Conservation (phyloP, 2,797 vertebrate genomes). For the Muraenolepis orangiensis region DNA sequence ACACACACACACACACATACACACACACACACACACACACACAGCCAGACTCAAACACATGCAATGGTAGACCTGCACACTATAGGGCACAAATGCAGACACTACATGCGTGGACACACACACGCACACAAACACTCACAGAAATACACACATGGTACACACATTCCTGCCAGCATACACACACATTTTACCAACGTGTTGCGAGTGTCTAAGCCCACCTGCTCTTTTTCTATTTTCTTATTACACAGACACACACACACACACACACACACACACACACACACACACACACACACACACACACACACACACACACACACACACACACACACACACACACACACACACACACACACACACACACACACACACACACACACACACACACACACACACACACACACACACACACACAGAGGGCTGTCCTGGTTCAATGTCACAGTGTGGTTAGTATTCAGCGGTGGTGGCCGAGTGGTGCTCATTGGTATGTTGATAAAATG, state of each 20-base stretch:
- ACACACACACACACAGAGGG: not conserved
- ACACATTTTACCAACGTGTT: too few relatives aligned
- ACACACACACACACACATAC: not conserved
- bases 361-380: conserved; percentile 3
- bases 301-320: not conserved
- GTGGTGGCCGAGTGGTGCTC: conserved; percentile 35
- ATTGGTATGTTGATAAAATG: conserved; percentile 66
- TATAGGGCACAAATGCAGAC: not conserved
- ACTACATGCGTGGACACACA: not conserved
- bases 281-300: not conserved
- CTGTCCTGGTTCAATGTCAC: conserved; percentile 44
- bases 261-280: conserved; percentile 7
- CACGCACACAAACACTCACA: not conserved
- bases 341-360: conserved; percentile 9
- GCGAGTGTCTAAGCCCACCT: too few relatives aligned
- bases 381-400: not conserved
- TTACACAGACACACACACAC: not conserved
- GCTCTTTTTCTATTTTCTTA: too few relatives aligned
- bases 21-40: not conserved
- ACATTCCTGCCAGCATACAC: too few relatives aligned
- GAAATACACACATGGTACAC: too few relatives aligned
- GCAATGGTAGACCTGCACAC: not conserved
- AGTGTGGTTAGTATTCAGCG: conserved; percentile 46
- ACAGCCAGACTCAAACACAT: not conserved
- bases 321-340: conserved; percentile 3